Evolutionary conservation across 1,140 invertebrate species (phyloP).

Genomic region (Brachionus manjavacas): DNA sequence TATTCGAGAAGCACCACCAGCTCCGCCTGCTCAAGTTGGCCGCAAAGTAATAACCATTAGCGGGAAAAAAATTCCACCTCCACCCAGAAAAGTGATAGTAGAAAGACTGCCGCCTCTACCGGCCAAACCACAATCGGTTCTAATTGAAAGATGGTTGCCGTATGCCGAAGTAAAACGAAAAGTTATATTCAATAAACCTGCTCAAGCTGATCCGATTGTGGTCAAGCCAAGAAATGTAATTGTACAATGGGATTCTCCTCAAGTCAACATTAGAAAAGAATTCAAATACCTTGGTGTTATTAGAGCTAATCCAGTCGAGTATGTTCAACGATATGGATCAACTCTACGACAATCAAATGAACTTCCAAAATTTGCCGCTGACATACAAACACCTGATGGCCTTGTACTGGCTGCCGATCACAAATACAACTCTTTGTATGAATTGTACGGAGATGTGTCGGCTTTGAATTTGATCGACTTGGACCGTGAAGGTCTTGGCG

Average conservation of each 20-base stretch:
- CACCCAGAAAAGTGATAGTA: conserved; percentile 20
- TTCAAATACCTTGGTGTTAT: conserved; percentile 7
- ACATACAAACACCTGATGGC: neutral
- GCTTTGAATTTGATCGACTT: neutral
- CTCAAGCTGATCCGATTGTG: neutral
- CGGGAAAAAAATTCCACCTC: neutral
- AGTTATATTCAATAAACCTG: conserved; percentile 17
- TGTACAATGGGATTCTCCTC: conserved; percentile 13
- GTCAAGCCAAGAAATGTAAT: conserved; percentile 5
- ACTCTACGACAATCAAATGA: neutral
- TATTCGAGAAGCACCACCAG: conserved; percentile 8
- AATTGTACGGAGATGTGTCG: neutral
- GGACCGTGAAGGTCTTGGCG: neutral
- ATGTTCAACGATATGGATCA: conserved; percentile 31
- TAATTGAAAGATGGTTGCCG: conserved; percentile 21
- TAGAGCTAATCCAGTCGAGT: conserved; percentile 1
- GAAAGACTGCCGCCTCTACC: neutral
- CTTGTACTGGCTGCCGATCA: neutral
- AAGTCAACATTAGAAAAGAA: conserved; percentile 18
- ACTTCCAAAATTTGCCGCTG: conserved; percentile 4
- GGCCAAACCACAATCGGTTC: neutral
- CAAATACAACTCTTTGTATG: neutral
- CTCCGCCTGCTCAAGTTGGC: neutral
- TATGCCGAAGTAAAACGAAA: neutral
- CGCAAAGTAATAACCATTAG: neutral